Conservation (phyloP, 2,113 vertebrate species). For the Eublepharis macularius region DNA sequence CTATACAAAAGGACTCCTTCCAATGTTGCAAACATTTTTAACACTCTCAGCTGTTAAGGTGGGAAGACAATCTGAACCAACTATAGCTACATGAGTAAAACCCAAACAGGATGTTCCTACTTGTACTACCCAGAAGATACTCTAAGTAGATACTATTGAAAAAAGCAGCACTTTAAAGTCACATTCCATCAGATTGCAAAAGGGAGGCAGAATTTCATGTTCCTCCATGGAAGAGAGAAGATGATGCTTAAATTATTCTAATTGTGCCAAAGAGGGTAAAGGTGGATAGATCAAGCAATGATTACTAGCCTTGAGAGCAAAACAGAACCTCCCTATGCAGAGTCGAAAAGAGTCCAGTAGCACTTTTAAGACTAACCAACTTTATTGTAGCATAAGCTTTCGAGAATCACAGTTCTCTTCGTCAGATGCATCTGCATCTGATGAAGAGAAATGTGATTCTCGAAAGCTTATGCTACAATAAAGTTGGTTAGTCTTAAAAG, state of each 20-base stretch:
- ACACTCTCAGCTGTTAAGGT: background rate
- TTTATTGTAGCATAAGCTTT: too few species aligned
- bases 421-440: too few species aligned
- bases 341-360: too few species aligned
- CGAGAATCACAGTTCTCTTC: too few species aligned
- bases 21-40: background rate
- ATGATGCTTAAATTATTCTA: background rate
- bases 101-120: background rate
- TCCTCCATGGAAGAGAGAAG: background rate
- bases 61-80: background rate
- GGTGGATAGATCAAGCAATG: background rate
- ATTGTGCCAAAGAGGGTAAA: background rate
- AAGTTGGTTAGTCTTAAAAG: too few species aligned
- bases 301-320: background rate
- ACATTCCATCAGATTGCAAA: background rate
- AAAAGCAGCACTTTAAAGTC: background rate
- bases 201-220: background rate
- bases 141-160: background rate
- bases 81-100: background rate
- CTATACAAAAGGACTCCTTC: fast-evolving
- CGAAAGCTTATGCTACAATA: too few species aligned
- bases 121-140: background rate
- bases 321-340: background rate
- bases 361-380: too few species aligned
- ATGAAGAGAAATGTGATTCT: too few species aligned